Evolutionary conservation across 2,888 invertebrate species (phyloP), one percentile per base, ranked within the genome.

Genomic region (Halocaridina rubra): DNA sequence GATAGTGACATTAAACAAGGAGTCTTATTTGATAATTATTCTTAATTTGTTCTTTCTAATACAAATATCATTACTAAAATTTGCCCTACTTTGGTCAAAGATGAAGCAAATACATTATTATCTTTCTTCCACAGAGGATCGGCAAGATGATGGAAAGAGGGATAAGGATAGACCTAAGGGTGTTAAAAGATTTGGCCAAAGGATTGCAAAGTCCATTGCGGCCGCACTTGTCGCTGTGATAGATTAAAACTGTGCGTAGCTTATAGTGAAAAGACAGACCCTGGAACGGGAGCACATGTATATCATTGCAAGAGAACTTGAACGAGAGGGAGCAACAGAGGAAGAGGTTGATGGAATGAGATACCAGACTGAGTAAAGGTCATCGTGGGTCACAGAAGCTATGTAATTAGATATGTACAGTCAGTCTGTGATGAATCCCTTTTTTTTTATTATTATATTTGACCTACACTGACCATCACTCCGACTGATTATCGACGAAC

Each of bases 161-260:
- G 78, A 86, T 57, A 86, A 79, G 64, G 81, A 53, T 27, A 86
- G 86, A 67, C 84, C 88, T 8, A 88, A 88, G 75, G 88, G 88
- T 27, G 86, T 88, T 46, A 88, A 84, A 77, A 88, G 81, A 75
- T 71, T 88, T 71, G 86, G 88, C 78, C 82, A 82, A 69, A 77
- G 79, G 81, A 75, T 88, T 16, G 86, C 86, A n/a, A 88, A 86
- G 67, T 86, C 86, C 78, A 76, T 88, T 39, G 86, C 86, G 57
- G 88, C 88, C 69, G 87, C 85, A 30, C 80, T 88, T 76, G 78
- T 88, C 79, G 82, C 88, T 88, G 88, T 88, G 88, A 88, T 88
- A 88, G 88, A 88, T 80, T 88, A 88, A n/a, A 86, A 80, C 75
- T 75, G 79, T 75, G 79, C 75, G 39, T 84, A 84, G 84, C 72